Evolutionary conservation across 2,797 vertebrate genomes (phyloP).

Genomic region (Antennarius maculatus): DNA sequence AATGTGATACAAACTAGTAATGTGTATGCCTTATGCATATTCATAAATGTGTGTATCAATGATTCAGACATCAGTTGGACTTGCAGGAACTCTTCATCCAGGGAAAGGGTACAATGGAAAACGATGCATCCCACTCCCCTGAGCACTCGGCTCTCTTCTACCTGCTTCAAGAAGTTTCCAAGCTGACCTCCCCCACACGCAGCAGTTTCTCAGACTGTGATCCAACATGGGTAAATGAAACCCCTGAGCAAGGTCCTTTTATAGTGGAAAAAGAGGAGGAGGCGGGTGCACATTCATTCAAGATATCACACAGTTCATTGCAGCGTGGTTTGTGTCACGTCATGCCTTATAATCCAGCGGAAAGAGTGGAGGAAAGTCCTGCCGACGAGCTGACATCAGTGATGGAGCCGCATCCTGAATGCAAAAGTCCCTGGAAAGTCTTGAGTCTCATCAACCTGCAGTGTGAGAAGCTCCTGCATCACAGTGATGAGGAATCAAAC

Average conservation of each 20-base stretch:
- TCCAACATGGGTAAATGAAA: conserved; percentile 17
- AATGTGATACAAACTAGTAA: background rate
- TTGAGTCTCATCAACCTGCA: conserved; percentile 84
- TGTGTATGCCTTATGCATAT: conserved; percentile 36
- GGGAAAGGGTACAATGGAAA: conserved; percentile 45
- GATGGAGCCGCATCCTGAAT: conserved; percentile 18
- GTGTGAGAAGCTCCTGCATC: conserved; percentile 74
- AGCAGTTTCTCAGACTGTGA: conserved; percentile 28
- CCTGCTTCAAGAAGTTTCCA: conserved; percentile 83
- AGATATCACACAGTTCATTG: conserved; percentile 9
- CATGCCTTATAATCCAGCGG: conserved; percentile 22
- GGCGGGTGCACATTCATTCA: conserved; percentile 7
- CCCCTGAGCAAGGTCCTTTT: conserved; percentile 2
- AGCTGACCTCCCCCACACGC: conserved; percentile 64
- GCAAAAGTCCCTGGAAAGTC: conserved; percentile 75
- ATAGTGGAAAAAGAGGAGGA: conserved; percentile 8
- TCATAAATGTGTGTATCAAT: conserved; percentile 7
- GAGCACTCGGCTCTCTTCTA: conserved; percentile 69
- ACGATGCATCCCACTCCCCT: conserved; percentile 47
- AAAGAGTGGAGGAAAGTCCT: conserved; percentile 23
- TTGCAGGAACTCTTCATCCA: conserved; percentile 46
- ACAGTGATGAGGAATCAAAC: conserved; percentile 5
- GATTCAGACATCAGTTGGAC: conserved; percentile 65
- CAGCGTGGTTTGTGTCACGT: conserved; percentile 24
- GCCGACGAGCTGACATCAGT: conserved; percentile 13